Evolutionary conservation across 2,888 invertebrate genomes (phyloP).

Genomic region (Autographa gamma): DNA sequence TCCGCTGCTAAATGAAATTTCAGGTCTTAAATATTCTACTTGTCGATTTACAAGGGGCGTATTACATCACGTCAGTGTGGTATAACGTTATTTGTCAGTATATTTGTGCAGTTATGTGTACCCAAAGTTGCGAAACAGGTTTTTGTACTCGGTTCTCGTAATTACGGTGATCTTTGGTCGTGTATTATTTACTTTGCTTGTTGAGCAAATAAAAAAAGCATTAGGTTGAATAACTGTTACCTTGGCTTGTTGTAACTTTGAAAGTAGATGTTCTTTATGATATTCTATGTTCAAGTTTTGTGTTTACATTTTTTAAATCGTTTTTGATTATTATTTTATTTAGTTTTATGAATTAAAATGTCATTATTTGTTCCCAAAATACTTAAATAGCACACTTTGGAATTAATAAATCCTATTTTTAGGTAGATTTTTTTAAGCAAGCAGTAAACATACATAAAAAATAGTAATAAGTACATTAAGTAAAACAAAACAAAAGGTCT

Average conservation of each 20-base stretch:
- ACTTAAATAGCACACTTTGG: not conserved
- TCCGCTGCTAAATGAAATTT: constrained; percentile 22
- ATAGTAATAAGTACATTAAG: no score
- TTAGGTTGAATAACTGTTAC: constrained; percentile 29
- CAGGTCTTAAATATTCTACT: constrained; percentile 10
- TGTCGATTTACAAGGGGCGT: constrained; percentile 17
- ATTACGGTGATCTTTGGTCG: constrained; percentile 32
- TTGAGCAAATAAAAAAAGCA: constrained; percentile 18
- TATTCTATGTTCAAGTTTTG: not conserved
- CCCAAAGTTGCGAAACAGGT: constrained; percentile 52
- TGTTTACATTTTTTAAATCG: not conserved
- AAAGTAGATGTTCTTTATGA: not conserved
- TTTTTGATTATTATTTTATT: no score
- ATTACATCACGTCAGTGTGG: constrained; percentile 44
- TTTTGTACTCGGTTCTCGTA: constrained; percentile 30
- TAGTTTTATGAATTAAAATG: not conserved
- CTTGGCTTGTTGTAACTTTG: constrained; percentile 14
- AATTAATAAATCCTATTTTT: no score
- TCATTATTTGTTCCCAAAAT: not conserved
- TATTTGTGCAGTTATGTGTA: constrained; percentile 28
- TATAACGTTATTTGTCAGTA: constrained; percentile 12
- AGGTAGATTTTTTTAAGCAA: no score
- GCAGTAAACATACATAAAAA: no score
- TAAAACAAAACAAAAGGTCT: no score
- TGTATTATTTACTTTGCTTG: constrained; percentile 18